A percentile compares a stretch with the other conserved stretches of the same genome.
phyloP scores from a whole-genome alignment of 1,140 invertebrate species.

The Drosophila arawakana region DNA sequence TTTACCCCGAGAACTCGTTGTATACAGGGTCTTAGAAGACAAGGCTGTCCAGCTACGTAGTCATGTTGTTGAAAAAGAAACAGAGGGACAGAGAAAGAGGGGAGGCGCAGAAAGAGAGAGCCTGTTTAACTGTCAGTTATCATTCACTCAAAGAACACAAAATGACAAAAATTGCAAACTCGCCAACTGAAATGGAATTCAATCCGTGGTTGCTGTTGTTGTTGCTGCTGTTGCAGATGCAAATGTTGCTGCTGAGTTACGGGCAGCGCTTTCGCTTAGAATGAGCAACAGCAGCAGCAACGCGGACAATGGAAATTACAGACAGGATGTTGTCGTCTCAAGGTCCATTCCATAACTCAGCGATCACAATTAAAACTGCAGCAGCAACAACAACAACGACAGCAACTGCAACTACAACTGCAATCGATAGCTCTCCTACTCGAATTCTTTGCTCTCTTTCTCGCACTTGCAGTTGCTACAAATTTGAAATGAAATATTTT shows the following conservation, averaged over 20 bases:
- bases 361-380: conserved; percentile 41
- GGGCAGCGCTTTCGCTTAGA: conserved; percentile 46
- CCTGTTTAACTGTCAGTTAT: conserved; percentile 78
- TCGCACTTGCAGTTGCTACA: conserved; percentile 34
- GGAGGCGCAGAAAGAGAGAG: background rate
- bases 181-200: conserved; percentile 58
- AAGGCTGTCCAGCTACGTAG: conserved; percentile 35
- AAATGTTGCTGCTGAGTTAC: conserved; percentile 56
- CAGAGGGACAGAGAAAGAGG: background rate
- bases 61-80: conserved; percentile 1
- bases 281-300: conserved; percentile 19
- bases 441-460: conserved; percentile 22
- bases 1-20: too few relatives aligned
- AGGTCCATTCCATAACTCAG: conserved; percentile 50
- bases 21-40: background rate
- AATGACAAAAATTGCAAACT: conserved; percentile 57
- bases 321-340: conserved; percentile 49
- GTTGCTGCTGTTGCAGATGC: conserved; percentile 48
- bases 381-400: background rate
- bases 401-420: background rate
- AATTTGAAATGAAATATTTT: conserved; percentile 83
- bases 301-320: conserved; percentile 23
- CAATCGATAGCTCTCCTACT: conserved; percentile 4
- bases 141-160: conserved; percentile 73
- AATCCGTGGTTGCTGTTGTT: conserved; percentile 35